Base-by-base conservation (phyloP, 2,888 invertebrate genomes). In the Ormyrus thymus region DNA sequence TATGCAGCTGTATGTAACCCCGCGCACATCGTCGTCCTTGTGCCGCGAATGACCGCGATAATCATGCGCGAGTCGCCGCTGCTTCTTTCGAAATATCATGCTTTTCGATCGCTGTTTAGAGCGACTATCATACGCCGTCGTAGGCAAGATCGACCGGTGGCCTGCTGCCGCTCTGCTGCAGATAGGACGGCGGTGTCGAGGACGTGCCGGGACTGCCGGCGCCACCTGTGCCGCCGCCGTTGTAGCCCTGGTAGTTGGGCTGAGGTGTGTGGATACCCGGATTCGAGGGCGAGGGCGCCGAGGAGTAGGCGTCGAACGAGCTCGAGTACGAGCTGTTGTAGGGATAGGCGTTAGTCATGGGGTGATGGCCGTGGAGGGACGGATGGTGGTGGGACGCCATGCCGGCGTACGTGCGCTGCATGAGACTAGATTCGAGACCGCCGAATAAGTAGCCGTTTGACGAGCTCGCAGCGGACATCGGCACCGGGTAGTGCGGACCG, bases 251-350 rank as follows among this genome's bases (percentile, higher is more conserved):
- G 89, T 94, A 95, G 87, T 94, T 94, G 55, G 94, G 93, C 87
- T 93, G 93, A 68, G 94, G 94, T 88, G 94, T 92, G 87, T 94
- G 94, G 83, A 94, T 90, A 45, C 88, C 86, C 79, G 93, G 92
- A 59, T 93, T 92, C 58, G 92, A 89, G 58, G 91, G 89, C 15
- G 91, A 89, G 62, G 93, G 92, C 61, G 92, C 89, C 15, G 91
- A 29, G 29, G 29, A 89, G 88, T 91, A 91, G 75, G 90, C 86
- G 80, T 90, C 90, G 83, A 89, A 89, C 74, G 89, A 89, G 86
- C 89, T 89, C 80, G 89, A 84, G 76, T 90, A 89, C 59, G 88
- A 85, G 71, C 87, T 85, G 81, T 88, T 90, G 84, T 90, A 89
- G 9, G 89, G 86, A 82, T 89, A 90, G 69, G 83, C 55, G 55